A percentile compares a stretch with the other conserved stretches of the same genome.
Conservation (phyloP, 2,113 vertebrate species). For the Butorides virescens region DNA sequence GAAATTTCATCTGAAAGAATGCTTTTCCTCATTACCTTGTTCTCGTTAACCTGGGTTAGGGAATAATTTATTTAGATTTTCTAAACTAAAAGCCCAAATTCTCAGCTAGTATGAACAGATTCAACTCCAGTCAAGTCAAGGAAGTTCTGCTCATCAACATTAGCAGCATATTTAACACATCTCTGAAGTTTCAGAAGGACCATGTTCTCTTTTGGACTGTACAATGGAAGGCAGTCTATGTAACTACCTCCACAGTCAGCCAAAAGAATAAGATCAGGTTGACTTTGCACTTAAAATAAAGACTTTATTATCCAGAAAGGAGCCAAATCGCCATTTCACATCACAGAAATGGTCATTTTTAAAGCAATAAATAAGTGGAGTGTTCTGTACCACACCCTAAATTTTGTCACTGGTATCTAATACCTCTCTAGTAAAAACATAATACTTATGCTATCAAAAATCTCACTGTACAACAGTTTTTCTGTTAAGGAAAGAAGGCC, state of each 20-base stretch:
- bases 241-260: neutral
- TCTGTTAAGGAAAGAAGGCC: neutral
- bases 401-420: neutral
- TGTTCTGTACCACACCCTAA: neutral
- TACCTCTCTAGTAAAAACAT: neutral
- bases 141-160: neutral
- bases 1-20: neutral
- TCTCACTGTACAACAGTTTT: constrained; percentile 15
- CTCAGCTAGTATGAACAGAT: neutral
- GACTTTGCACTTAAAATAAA: constrained; percentile 3
- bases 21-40: neutral
- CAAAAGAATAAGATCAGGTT: neutral
- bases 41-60: neutral
- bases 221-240: neutral
- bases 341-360: neutral
- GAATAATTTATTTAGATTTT: neutral
- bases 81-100: neutral
- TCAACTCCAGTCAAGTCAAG: neutral
- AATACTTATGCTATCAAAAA: neutral
- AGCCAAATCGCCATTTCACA: constrained; percentile 17
- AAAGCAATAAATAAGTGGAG: constrained; percentile 44
- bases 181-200: neutral
- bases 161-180: neutral
- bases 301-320: constrained; percentile 30
- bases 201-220: constrained; percentile 14